Evolutionary conservation across 2,888 invertebrate species (phyloP), one percentile per base, ranked within the genome.

Genomic region (Linhomoeus sp.): DNA sequence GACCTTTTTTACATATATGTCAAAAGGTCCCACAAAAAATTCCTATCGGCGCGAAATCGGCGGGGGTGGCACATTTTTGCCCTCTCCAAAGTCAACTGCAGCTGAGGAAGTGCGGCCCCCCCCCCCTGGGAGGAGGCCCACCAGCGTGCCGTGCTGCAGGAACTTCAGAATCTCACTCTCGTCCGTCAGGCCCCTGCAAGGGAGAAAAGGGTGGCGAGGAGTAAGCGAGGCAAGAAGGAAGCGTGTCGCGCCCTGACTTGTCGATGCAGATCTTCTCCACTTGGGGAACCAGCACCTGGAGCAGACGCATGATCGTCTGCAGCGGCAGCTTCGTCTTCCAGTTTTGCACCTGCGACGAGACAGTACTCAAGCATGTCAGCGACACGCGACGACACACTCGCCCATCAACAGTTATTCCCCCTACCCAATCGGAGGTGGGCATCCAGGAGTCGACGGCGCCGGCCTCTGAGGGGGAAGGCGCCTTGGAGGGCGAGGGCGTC

Each of bases 211-310:
- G 37, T 37, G 7, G 17, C 19, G 7, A 12, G 5, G 3, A 5
- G 37, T 5, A 12, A 5, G 37, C 37, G 17, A 5, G n/a, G 37
- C 3, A 17, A n/a, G 19, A 17, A n/a, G 37, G 37, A 37, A 17
- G 5, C 3, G 19, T 5, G 5, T 5, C 3, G 17, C 7, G 19
- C n/a, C 70, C 77, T 72, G 63, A 86, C 86, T 88, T 90, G 69
- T 92, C 97, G 62, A 97, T 97, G 70, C 97, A 99, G 58, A 97
- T 97, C 73, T 97, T 99, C 72, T 99, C 97, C 23, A 97, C 97
- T 72, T 99, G 97, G 46, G 97, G 97, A 54, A 97, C 97, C 5
- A 97, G 74, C 29, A 99, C 94, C 72, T 99, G 97, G 55, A 97
- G 71, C 62, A 97, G 75, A 56, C 97, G 73, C 94, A 97, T 97